These are phyloP conservation scores for Nesogale talazaci DNA, from an alignment of 2,113 vertebrate genomes.

Conservation along the genomic window DNA sequence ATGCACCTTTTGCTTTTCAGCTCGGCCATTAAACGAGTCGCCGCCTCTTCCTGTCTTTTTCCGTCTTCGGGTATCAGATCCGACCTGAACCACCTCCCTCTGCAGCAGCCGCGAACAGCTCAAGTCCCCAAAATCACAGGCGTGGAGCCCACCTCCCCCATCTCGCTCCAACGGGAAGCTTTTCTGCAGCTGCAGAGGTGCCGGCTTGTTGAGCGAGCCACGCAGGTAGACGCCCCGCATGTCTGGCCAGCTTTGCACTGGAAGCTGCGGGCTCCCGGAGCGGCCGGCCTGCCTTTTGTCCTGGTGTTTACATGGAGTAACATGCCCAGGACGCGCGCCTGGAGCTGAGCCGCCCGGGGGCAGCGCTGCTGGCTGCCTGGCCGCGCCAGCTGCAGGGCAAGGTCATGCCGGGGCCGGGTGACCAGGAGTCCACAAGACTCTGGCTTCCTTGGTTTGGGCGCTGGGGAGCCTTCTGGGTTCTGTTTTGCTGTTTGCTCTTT, in stretches of 20 bases:
- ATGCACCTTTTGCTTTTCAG: slow-evolving; percentile 50
- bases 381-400: slow-evolving; percentile 24
- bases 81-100: slow-evolving; percentile 50
- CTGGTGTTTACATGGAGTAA: slow-evolving; percentile 51
- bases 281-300: slow-evolving; percentile 32
- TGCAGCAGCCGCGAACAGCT: not conserved
- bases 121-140: slow-evolving; percentile 55
- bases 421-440: not conserved
- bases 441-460: not conserved
- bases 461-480: not conserved
- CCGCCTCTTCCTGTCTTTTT: slow-evolving; percentile 46
- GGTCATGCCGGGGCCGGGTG: not conserved
- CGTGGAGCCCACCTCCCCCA: not conserved
- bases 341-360: too few species aligned
- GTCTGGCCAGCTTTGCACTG: not conserved
- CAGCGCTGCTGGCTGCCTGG: not conserved
- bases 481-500: not conserved
- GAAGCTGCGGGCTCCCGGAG: not conserved
- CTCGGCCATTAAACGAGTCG: slow-evolving; percentile 18
- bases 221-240: slow-evolving; percentile 21
- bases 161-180: not conserved
- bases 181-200: not conserved
- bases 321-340: too few species aligned
- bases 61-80: slow-evolving; percentile 40
- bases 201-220: slow-evolving; percentile 29